A percentile compares a stretch with the other conserved stretches of the same genome.
These are phyloP conservation scores for Zenarchopterus dispar DNA, from an alignment of 2,797 vertebrate genomes.

Conservation along the genomic window DNA sequence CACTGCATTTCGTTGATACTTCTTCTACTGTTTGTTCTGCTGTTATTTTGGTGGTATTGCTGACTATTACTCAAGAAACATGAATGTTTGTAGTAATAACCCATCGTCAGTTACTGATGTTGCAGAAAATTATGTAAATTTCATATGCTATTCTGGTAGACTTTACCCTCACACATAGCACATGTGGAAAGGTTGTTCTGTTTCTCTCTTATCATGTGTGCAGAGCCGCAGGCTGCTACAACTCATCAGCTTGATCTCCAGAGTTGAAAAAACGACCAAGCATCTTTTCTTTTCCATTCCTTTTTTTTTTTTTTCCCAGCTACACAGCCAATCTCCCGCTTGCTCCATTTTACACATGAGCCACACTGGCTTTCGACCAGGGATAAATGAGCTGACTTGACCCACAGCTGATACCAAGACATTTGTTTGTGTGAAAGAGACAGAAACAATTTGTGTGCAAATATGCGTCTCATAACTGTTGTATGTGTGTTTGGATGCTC, in stretches of 20 bases:
- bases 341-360: constrained; percentile 51
- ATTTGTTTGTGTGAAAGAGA: constrained; percentile 5
- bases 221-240: constrained; percentile 69
- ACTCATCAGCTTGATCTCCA: constrained; percentile 76
- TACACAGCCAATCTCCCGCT: constrained; percentile 54
- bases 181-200: constrained; percentile 44
- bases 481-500: background rate
- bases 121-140: too few species aligned
- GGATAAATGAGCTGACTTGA: constrained; percentile 68
- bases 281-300: constrained; percentile 66
- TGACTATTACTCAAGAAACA: background rate
- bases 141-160: background rate
- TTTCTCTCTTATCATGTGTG: constrained; percentile 76
- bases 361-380: constrained; percentile 29
- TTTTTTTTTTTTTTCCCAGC: constrained; percentile 27
- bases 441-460: constrained; percentile 7
- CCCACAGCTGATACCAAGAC: constrained; percentile 52
- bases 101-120: background rate
- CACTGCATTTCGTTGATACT: constrained; percentile 29
- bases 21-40: constrained; percentile 4
- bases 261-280: constrained; percentile 62
- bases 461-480: background rate
- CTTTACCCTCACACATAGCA: constrained; percentile 9
- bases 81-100: constrained; percentile 1
- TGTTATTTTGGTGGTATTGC: constrained; percentile 1